Evolutionary conservation across 1,140 invertebrate genomes (phyloP).

Genomic region (Trichoplusia ni): DNA sequence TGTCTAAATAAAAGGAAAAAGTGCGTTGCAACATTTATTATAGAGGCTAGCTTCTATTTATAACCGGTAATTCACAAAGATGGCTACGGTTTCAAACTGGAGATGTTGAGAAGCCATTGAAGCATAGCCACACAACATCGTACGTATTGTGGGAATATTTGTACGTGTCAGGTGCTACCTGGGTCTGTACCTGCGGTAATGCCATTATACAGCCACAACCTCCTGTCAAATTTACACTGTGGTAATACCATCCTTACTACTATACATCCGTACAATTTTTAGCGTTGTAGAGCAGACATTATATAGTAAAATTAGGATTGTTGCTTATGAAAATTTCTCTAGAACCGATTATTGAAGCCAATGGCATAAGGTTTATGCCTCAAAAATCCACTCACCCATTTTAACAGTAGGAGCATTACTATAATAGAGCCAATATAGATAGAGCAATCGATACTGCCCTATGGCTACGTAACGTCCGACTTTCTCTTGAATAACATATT

Average conservation of each 20-base stretch:
- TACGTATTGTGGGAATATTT: conserved; percentile 35
- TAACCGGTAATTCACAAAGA: no score
- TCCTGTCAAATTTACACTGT: conserved; percentile 19
- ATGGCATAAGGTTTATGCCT: no score
- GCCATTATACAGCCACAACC: conserved; percentile 39
- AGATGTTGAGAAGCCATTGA: conserved; percentile 3
- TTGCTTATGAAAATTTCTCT: no score
- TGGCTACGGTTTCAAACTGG: not conserved
- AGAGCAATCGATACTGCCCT: conserved; percentile 32
- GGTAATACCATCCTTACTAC: conserved; percentile 1
- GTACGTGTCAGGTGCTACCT: conserved; percentile 67
- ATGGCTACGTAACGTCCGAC: conserved; percentile 41
- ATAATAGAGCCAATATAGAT: conserved; percentile 9
- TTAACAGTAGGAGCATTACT: no score
- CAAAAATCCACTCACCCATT: no score
- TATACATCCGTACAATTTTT: no score
- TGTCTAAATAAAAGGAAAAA: no score
- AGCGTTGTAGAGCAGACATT: no score
- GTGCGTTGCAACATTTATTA: no score
- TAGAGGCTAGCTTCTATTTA: no score
- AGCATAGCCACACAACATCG: conserved; percentile 7
- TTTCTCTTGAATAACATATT: conserved; percentile 54
- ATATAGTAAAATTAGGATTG: no score
- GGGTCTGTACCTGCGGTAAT: conserved; percentile 56
- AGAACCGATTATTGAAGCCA: no score